A percentile compares a stretch with the other conserved stretches of the same genome.
Evolutionary conservation across 2,888 invertebrate species (phyloP).

Genomic region (Aphodius sticticus): DNA sequence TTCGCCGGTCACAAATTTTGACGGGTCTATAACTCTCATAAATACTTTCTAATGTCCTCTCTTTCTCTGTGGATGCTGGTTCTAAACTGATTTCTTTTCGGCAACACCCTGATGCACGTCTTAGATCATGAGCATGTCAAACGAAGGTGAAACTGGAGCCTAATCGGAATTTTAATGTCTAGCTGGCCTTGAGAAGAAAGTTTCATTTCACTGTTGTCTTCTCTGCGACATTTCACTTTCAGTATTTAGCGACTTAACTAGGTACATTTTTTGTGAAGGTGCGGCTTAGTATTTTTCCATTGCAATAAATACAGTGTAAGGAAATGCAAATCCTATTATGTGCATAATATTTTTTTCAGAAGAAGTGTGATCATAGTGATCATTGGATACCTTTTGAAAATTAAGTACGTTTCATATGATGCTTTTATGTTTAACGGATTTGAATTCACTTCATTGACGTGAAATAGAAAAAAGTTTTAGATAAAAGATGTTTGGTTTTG

Average conservation of each 20-base stretch:
- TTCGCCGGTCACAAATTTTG: neutral
- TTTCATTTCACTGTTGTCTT: neutral
- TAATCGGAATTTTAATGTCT: neutral
- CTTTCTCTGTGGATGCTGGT: neutral
- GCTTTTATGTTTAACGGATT: too few relatives aligned
- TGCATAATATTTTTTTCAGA: too few relatives aligned
- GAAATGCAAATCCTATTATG: too few relatives aligned
- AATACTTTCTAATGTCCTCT: neutral
- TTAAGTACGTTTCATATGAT: too few relatives aligned
- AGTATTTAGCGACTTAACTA: neutral
- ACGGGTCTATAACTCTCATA: neutral
- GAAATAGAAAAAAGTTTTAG: too few relatives aligned
- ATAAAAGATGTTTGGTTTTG: too few relatives aligned
- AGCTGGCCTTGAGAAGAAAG: constrained; percentile 4
- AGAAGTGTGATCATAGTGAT: too few relatives aligned
- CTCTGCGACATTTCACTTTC: neutral
- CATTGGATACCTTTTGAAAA: too few relatives aligned
- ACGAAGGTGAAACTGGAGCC: neutral
- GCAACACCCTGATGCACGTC: neutral
- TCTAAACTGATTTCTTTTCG: neutral
- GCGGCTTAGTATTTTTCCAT: neutral
- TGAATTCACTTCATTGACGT: too few relatives aligned
- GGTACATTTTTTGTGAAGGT: neutral
- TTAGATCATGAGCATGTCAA: neutral
- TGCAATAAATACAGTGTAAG: too few relatives aligned